These are phyloP conservation scores for Zosterops borbonicus DNA, from an alignment of 2,113 vertebrate species.

Conservation along the genomic window DNA sequence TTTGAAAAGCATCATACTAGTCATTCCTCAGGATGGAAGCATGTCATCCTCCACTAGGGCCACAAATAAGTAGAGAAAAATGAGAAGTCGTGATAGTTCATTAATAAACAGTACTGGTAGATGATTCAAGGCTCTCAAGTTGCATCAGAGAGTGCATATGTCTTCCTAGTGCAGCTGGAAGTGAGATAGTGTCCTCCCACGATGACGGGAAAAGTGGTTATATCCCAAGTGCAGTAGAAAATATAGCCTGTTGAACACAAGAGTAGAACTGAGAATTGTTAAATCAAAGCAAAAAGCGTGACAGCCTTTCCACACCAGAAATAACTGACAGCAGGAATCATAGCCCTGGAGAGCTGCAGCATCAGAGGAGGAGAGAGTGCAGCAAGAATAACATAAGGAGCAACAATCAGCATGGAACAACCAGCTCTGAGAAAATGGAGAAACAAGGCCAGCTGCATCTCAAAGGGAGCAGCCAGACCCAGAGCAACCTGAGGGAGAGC, in stretches of 20 bases:
- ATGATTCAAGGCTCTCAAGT: slow-evolving; percentile 13
- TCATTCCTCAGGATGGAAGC: background rate
- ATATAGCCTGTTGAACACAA: slow-evolving; percentile 11
- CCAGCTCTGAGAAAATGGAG: background rate
- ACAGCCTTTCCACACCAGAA: slow-evolving; percentile 48
- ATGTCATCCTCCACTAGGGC: background rate
- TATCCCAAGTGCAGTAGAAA: slow-evolving; percentile 43
- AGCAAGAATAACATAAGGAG: background rate
- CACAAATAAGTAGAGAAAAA: slow-evolving; percentile 29
- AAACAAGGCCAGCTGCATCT: slow-evolving; percentile 1
- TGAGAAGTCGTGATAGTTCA: slow-evolving; percentile 26
- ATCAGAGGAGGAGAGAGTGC: background rate
- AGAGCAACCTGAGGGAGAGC: background rate
- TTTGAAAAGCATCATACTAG: background rate
- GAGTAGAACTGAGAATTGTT: slow-evolving; percentile 34
- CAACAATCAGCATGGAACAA: slow-evolving; percentile 9
- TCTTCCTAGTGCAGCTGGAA: slow-evolving; percentile 25
- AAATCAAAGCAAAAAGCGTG: slow-evolving; percentile 56
- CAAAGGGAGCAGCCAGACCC: background rate
- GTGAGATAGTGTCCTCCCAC: slow-evolving; percentile 22
- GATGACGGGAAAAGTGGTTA: slow-evolving; percentile 24
- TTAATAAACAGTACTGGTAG: slow-evolving; percentile 26
- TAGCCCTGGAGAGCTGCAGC: slow-evolving; percentile 21
- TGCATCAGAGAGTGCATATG: background rate
- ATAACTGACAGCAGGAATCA: slow-evolving; percentile 53